Conservation (phyloP, 2,113 vertebrate species). For the Alligator mississippiensis region DNA sequence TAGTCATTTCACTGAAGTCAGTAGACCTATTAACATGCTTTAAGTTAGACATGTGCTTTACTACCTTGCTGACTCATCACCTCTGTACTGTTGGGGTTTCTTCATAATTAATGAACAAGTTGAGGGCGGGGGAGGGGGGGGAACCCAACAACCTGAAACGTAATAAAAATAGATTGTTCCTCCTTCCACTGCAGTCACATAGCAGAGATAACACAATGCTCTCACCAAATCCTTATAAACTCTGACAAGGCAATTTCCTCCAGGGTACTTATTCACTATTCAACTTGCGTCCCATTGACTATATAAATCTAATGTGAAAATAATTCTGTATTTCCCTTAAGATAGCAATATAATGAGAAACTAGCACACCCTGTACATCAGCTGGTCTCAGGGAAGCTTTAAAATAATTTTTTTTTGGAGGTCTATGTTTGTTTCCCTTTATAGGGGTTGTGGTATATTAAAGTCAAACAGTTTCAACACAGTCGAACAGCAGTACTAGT, state of each 20-base stretch:
- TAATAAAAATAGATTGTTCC: not conserved
- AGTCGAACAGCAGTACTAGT: fast-evolving
- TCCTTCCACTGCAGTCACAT: fast-evolving
- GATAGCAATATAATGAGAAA: conserved; percentile 40
- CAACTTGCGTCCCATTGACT: not conserved
- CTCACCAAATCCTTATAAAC: not conserved
- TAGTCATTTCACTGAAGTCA: not conserved
- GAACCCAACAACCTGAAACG: not conserved
- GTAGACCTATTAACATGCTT: not conserved
- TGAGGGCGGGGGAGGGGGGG: not conserved
- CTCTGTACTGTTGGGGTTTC: not conserved
- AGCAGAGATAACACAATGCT: not conserved
- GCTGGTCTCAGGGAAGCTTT: not conserved
- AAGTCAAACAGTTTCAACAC: not conserved
- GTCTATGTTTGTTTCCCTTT: not conserved
- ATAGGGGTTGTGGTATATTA: fast-evolving
- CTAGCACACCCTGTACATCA: not conserved
- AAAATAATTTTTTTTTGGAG: not conserved
- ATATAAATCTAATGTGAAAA: conserved; percentile 46
- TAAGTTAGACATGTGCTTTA: not conserved
- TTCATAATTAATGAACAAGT: not conserved
- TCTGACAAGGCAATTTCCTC: conserved; percentile 18
- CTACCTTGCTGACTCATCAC: not conserved
- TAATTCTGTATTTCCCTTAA: conserved; percentile 54
- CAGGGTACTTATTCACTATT: conserved; percentile 17